Percentiles rank a stretch among this genome's conserved stretches.
These are phyloP conservation scores for Sylvilagus bachmani DNA, from an alignment of 2,113 vertebrate species.

Conservation along the genomic window DNA sequence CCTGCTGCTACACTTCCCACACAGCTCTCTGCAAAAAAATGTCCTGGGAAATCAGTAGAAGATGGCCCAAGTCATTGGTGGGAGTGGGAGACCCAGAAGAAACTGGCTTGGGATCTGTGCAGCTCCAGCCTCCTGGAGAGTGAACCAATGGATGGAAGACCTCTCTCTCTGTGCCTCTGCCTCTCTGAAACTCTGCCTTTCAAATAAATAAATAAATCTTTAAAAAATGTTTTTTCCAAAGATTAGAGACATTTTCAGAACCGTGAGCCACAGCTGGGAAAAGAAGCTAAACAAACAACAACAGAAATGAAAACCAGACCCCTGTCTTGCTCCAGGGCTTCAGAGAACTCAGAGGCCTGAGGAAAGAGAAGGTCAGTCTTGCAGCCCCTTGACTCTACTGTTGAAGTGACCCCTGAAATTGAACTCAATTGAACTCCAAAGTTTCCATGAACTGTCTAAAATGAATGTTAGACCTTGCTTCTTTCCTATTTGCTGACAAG, in stretches of 20 bases:
- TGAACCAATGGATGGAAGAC: too few relatives aligned
- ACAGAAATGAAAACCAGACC: background rate
- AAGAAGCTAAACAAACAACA: background rate
- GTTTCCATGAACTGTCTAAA: background rate
- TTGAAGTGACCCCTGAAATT: background rate
- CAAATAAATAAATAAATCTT: too few relatives aligned
- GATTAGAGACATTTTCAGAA: background rate
- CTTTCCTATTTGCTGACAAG: background rate
- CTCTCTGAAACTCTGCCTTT: too few relatives aligned
- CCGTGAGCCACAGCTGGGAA: slow-evolving; percentile 9
- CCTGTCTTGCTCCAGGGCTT: background rate
- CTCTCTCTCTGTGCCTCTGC: too few relatives aligned
- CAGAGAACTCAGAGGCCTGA: background rate
- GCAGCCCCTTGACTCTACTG: background rate
- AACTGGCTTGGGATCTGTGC: too few relatives aligned
- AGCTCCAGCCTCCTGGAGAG: too few relatives aligned
- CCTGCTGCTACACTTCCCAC: too few relatives aligned
- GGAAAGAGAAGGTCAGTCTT: background rate
- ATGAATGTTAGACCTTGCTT: background rate
- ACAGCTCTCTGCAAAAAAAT: too few relatives aligned
- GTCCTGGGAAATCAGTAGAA: too few relatives aligned
- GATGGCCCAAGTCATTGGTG: too few relatives aligned
- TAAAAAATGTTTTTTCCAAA: background rate
- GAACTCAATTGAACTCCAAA: background rate
- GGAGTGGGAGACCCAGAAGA: too few relatives aligned